Conservation (phyloP, 2,113 vertebrate genomes). For the Casuarius casuarius region DNA sequence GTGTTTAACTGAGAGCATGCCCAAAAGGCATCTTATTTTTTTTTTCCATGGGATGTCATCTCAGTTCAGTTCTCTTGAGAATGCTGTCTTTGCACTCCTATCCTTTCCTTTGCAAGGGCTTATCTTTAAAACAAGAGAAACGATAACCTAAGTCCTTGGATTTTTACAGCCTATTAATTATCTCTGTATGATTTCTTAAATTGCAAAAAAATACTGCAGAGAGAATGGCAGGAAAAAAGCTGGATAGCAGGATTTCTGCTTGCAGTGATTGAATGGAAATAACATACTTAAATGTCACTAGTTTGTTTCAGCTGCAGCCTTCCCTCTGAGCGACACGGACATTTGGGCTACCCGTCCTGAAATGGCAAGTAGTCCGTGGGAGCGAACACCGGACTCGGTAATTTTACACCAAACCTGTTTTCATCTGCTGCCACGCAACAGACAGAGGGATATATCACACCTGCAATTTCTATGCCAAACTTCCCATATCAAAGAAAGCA, state of each 20-base stretch:
- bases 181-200: conserved; percentile 29
- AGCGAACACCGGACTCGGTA: not conserved
- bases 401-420: not conserved
- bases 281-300: not conserved
- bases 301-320: not conserved
- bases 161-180: conserved; percentile 32
- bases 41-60: not conserved
- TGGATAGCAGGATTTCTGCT: not conserved
- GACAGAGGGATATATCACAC: not conserved
- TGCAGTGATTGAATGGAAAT: not conserved
- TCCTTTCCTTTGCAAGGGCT: conserved; percentile 9
- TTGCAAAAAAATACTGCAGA: not conserved
- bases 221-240: not conserved
- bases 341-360: not conserved
- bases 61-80: conserved; percentile 53
- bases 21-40: conserved; percentile 1
- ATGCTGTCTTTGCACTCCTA: conserved; percentile 21
- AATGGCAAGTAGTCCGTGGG: not conserved
- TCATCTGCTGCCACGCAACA: not conserved
- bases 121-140: conserved; percentile 42
- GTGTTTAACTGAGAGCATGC: conserved; percentile 41
- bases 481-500: not conserved
- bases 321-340: not conserved
- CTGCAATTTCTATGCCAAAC: not conserved
- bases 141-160: not conserved